Evolutionary conservation across 1,140 invertebrate genomes (phyloP), one percentile per base, ranked within the genome.

Genomic region (Xylocopa sonorina): DNA sequence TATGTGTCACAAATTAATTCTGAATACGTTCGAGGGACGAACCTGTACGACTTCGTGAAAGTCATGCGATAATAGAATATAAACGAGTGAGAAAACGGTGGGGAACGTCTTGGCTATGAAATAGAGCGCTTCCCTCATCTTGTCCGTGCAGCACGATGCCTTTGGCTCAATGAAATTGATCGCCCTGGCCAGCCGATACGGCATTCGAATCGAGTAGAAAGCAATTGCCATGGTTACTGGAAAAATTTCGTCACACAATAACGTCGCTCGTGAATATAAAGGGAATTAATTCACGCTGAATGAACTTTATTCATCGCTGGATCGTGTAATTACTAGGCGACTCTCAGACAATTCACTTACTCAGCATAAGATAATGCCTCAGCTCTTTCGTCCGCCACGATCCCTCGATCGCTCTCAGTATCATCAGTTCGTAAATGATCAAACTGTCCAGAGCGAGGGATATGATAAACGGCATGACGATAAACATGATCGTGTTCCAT

Each of bases 131-230:
- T 87, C 85, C 51, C 88, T 78, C 68, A 58, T 60, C 32, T 50
- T 50, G n/a, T 74, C 51, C 24, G 74, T 80, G 50, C 89, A 89
- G 41, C 88, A 89, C 9, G 68, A 55, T 18, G 74, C 29, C 50
- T 66, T 72, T 5, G 87, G 88, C 27, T 78, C 53, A 9, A 87
- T 69, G 77, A 88, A 80, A 58, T 77, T 74, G 16, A 90, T 48
- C 38, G 85, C 72, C 60, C 83, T 78, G 0, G 78, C 80, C 9
- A 91, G 18, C 80, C 88, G 83, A 60, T 87, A 85, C 5, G 91
- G 90, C 18, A 84, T 63, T 81, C 91, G 87, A 18, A 88, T 91
- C 10, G 84, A 0, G 27, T 88, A 80, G 58, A 90, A 91, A 38
- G 62, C 84, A 12, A 87, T 38, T 1, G 69, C 81, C 10, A 91